A percentile compares a stretch with the other conserved stretches of the same genome.
These are phyloP conservation scores for Strigamia maritima DNA, from an alignment of 2,888 invertebrate species.

Conservation along the genomic window DNA sequence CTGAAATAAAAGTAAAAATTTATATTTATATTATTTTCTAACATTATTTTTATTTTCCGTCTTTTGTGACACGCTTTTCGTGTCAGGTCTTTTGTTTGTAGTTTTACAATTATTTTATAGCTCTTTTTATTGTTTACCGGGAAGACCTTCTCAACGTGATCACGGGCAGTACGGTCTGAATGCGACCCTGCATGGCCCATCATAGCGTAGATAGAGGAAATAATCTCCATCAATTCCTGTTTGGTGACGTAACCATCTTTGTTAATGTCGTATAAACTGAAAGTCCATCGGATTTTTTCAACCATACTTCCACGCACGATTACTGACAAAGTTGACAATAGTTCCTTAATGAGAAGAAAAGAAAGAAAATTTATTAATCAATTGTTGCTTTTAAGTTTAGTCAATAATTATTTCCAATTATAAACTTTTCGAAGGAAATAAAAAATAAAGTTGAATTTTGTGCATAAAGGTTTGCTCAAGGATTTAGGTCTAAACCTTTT, in stretches of 20 bases:
- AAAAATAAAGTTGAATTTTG: neutral
- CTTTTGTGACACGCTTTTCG: neutral
- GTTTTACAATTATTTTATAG: neutral
- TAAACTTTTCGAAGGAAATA: neutral
- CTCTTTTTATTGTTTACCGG: constrained; percentile 44
- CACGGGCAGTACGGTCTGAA: constrained; percentile 50
- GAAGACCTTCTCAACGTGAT: constrained; percentile 54
- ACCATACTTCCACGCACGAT: constrained; percentile 87
- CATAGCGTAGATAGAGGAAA: constrained; percentile 86
- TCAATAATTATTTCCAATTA: neutral
- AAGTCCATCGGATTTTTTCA: constrained; percentile 95
- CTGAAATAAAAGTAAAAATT: constrained; percentile 42
- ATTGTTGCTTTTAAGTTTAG: neutral
- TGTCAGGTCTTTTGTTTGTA: neutral
- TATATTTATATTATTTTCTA: neutral
- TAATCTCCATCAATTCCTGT: constrained; percentile 81
- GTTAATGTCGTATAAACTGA: constrained; percentile 91
- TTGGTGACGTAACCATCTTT: constrained; percentile 93
- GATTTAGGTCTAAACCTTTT: constrained; percentile 8
- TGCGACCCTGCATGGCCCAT: constrained; percentile 54
- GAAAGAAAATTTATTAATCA: neutral
- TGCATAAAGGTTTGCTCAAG: neutral
- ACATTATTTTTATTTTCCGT: neutral
- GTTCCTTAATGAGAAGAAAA: constrained; percentile 64
- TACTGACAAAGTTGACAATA: constrained; percentile 87